Evolutionary conservation across 1,140 invertebrate genomes (phyloP).

Genomic region (Drosophila busckii): DNA sequence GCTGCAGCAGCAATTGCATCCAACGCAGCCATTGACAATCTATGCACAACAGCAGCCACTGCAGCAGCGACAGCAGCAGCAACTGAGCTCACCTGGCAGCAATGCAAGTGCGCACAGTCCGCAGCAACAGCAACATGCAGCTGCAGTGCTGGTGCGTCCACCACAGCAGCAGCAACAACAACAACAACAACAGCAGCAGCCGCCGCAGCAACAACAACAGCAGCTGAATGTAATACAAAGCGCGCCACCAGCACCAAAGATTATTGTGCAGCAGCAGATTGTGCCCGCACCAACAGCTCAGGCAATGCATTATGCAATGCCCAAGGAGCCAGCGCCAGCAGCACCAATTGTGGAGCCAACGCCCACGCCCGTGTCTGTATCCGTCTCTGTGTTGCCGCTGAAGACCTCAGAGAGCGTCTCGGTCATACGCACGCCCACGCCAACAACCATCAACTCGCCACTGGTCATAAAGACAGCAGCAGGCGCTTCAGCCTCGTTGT

Average conservation of each 20-base stretch:
- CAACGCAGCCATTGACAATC: slow-evolving; percentile 15
- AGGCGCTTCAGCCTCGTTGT: slow-evolving; percentile 26
- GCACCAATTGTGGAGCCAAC: not conserved
- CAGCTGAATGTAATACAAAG: slow-evolving; percentile 65
- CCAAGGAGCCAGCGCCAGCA: slow-evolving; percentile 24
- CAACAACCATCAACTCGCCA: slow-evolving; percentile 51
- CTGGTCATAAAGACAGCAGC: slow-evolving; percentile 18
- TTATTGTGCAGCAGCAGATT: slow-evolving; percentile 68
- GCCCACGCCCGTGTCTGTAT: not conserved
- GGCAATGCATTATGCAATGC: slow-evolving; percentile 33
- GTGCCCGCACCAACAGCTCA: slow-evolving; percentile 35
- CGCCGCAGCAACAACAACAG: slow-evolving; percentile 26
- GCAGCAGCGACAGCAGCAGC: slow-evolving; percentile 26
- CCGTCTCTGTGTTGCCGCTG: not conserved
- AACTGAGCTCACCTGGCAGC: slow-evolving; percentile 29
- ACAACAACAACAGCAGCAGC: slow-evolving; percentile 24
- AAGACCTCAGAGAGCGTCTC: slow-evolving; percentile 64
- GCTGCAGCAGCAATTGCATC: slow-evolving; percentile 33
- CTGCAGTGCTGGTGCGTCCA: slow-evolving; percentile 27
- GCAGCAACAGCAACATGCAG: slow-evolving; percentile 16
- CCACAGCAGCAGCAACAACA: slow-evolving; percentile 28
- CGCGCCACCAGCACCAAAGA: slow-evolving; percentile 38
- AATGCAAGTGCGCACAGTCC: slow-evolving; percentile 14
- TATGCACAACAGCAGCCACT: slow-evolving; percentile 37
- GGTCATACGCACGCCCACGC: slow-evolving; percentile 64